Evolutionary conservation across 2,113 vertebrate species (phyloP).

Genomic region (Chaetura pelagica): DNA sequence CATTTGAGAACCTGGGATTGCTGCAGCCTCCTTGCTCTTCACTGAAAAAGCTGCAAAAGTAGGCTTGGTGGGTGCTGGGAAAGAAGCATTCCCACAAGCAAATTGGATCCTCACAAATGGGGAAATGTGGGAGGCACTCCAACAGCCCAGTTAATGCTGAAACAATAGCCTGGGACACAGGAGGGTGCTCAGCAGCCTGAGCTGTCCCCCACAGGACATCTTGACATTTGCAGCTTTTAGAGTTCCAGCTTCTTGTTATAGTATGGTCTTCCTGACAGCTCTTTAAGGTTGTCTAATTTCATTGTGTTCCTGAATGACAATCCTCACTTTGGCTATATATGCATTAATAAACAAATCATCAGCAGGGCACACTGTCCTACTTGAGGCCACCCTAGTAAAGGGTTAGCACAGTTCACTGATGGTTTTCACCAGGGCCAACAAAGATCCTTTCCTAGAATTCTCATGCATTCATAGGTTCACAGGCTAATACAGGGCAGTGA

Average conservation of each 20-base stretch:
- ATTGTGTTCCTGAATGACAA: not conserved
- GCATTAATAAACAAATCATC: not conserved
- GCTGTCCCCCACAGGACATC: not conserved
- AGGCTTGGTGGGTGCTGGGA: not conserved
- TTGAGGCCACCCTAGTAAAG: rapidly evolving
- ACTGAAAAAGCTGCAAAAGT: not conserved
- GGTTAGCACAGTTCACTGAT: not conserved
- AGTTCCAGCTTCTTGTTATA: not conserved
- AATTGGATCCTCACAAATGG: not conserved
- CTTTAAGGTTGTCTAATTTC: not conserved
- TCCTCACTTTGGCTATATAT: not conserved
- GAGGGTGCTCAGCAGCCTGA: not conserved
- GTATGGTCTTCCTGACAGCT: not conserved
- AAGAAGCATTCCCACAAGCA: not conserved
- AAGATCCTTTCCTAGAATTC: constrained; percentile 5
- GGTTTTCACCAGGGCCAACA: not conserved
- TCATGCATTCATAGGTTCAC: not conserved
- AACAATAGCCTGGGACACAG: constrained; percentile 31
- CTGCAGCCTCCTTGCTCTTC: not conserved
- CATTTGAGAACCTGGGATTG: not conserved
- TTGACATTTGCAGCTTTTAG: constrained; percentile 20
- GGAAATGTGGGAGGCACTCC: not conserved
- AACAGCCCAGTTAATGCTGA: not conserved
- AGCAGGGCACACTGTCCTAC: not conserved
- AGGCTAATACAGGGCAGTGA: constrained; percentile 18